Evolutionary conservation across 2,888 invertebrate species (phyloP).

Genomic region (Clistopyga incitator): DNA sequence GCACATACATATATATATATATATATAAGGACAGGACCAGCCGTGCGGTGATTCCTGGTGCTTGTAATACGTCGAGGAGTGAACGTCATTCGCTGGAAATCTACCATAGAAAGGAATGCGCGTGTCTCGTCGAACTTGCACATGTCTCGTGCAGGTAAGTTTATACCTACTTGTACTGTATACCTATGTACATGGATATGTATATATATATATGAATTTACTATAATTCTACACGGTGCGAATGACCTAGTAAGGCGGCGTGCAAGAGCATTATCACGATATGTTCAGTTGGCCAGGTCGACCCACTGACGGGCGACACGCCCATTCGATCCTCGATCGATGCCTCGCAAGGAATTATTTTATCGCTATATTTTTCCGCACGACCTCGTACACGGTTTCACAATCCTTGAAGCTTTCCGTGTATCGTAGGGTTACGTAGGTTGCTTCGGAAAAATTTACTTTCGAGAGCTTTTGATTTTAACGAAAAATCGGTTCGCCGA

Average conservation of each 20-base stretch:
- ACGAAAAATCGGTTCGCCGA: too few species aligned
- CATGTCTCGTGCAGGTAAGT: slow-evolving; percentile 31
- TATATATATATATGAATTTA: not conserved
- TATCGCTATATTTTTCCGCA: slow-evolving; percentile 4
- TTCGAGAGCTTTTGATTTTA: too few species aligned
- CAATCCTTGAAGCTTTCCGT: not conserved
- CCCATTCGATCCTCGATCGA: slow-evolving; percentile 65
- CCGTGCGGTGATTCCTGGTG: not conserved
- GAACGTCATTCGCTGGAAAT: slow-evolving; percentile 22
- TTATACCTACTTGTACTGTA: slow-evolving; percentile 26
- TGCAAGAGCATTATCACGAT: slow-evolving; percentile 74
- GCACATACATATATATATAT: too few species aligned
- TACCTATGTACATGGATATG: slow-evolving; percentile 1
- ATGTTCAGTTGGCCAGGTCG: slow-evolving; percentile 72
- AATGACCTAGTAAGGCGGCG: slow-evolving; percentile 76
- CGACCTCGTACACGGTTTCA: not conserved
- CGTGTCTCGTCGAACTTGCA: slow-evolving; percentile 34
- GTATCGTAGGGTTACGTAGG: not conserved
- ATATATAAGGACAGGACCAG: too few species aligned
- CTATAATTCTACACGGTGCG: slow-evolving; percentile 66
- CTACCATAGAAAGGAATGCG: slow-evolving; percentile 60
- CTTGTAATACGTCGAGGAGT: slow-evolving; percentile 22
- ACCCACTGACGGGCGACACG: slow-evolving; percentile 77
- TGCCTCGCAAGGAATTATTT: slow-evolving; percentile 32
- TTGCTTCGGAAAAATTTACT: too few species aligned